phyloP scores from a whole-genome alignment of 2,113 vertebrate species.

The Larimichthys crocea region DNA sequence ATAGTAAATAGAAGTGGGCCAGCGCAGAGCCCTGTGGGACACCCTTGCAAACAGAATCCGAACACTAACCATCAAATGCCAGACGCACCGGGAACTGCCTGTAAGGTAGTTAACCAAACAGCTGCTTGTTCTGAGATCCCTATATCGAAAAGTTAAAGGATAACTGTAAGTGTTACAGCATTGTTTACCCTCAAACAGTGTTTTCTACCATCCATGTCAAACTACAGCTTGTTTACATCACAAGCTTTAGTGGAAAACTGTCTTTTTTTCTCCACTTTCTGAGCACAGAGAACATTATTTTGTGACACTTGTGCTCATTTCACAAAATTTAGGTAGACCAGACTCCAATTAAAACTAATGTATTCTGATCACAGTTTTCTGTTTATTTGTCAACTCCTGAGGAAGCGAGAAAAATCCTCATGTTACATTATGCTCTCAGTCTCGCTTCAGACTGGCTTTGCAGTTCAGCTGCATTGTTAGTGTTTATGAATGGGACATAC shows the following conservation, averaged over 20 bases:
- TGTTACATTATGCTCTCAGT: slow-evolving; percentile 12
- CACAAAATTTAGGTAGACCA: not conserved
- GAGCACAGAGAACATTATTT: slow-evolving; percentile 1
- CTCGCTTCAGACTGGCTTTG: not conserved
- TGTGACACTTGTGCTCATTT: slow-evolving; percentile 11
- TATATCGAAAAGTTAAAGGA: too few species aligned
- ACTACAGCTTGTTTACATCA: slow-evolving; percentile 3
- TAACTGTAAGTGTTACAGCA: not conserved
- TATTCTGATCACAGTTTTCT: slow-evolving; percentile 46
- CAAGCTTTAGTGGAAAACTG: not conserved
- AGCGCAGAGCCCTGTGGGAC: too few species aligned
- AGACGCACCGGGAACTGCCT: too few species aligned
- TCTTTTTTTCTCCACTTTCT: not conserved
- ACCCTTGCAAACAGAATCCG: too few species aligned
- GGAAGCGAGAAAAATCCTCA: slow-evolving; percentile 28
- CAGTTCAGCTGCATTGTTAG: slow-evolving; percentile 28
- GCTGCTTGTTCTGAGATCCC: too few species aligned
- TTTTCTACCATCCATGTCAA: not conserved
- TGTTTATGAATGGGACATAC: slow-evolving; percentile 25
- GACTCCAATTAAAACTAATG: slow-evolving; percentile 50
- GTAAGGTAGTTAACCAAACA: too few species aligned
- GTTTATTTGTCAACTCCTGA: slow-evolving; percentile 50
- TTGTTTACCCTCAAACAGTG: not conserved
- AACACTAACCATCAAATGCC: too few species aligned
- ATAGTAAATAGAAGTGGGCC: too few species aligned